Evolutionary conservation across 1,140 invertebrate genomes (phyloP), one percentile per base, ranked within the genome.

Genomic region (Teleogryllus occipitalis): DNA sequence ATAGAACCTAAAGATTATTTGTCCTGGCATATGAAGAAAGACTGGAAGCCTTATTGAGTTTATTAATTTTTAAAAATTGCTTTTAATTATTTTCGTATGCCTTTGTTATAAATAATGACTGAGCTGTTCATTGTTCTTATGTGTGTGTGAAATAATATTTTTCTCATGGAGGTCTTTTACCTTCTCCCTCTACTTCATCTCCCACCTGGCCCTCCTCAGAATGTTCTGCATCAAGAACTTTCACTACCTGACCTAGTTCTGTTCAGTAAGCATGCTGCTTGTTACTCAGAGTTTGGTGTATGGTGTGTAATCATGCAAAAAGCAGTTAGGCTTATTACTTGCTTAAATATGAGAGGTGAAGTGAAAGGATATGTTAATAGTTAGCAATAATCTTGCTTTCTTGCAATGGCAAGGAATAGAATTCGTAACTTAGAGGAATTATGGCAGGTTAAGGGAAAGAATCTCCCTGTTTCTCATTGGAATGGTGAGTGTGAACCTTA

Each of bases 401-500:
- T 10, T 21, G 74, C 21, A 22, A 46, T 75, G 39, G 21, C 74
- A 22, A 75, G 21, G 21, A 10, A 75, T 48, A 48, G 76, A 47
- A 77, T 77, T 77, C 47, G 22, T 22, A 48, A 21, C 48, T 47
- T 49, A 47, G 47, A 77, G 47, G 47, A 77, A 21, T 77, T 22
- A 22, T 75, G 47, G 46, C 18, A 80, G 22, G 76, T 27, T 73
- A 80, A 27, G 73, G 74, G 49, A 47, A 81, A 46, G 74, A 72
- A 76, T 74, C 48, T 78, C 22, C 72, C 80, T 80, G 54, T 54
- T n/a, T 78, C 46, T 73, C 77, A 75, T 76, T 39, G 39, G 47
- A 54, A 75, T 49, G 80, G 80, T 80, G 46, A 78, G 54, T 74
- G 8, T 39, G 27, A 5, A 39, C 27, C n/a, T 73, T 8, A 6